Base-by-base conservation (phyloP, 2,888 invertebrate species). In the Mesorhabditis spiculigera region DNA sequence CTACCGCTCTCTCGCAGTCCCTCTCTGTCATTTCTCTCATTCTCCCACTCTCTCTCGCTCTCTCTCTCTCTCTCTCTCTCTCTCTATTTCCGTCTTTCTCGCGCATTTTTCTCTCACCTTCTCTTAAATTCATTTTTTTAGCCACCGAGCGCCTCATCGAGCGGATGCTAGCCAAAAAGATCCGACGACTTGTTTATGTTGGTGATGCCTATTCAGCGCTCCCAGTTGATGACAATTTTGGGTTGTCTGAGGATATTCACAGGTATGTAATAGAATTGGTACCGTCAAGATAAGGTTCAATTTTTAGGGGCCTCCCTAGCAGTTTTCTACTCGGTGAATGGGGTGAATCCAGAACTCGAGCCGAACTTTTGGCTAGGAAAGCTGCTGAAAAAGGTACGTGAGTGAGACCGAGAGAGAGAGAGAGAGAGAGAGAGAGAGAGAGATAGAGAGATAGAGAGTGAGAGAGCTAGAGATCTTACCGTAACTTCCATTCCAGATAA, bases 181-280 rank as follows among this genome's bases (percentile, higher is more conserved):
- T 84, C 42, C 73, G 71, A 43, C 76, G 77, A 43, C 70, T 84
- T 13, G 74, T 84, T 5, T 78, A 79, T 68, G 70, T 85, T 8
- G 82, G 84, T 6, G 82, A 83, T 66, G 82, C 83, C 5, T 84
- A 78, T 68, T 78, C 82, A 50, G 77, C 80, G 43, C 74, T 84
- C 43, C 82, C 82, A 5, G 69, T 75, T 43, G 78, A 79, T 28
- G 84, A 84, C 70, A 84, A 84, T 67, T 84, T 82, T 67, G 84
- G 84, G 45, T 68, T 79, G 4, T 77, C 80, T 6, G 83, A 82
- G 71, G 79, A 80, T 16, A 78, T 81, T 10, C 78, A 78, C 67
- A 41, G 42, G 70, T 70, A n/a, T n/a, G 2, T n/a, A 8, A 28
- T 3, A 8, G 63, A 63, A 3, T 2, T 63, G 13, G 3, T 50